Evolutionary conservation across 2,797 vertebrate species (phyloP), one percentile per base, ranked within the genome.

Genomic region (Gorsachius magnificus): DNA sequence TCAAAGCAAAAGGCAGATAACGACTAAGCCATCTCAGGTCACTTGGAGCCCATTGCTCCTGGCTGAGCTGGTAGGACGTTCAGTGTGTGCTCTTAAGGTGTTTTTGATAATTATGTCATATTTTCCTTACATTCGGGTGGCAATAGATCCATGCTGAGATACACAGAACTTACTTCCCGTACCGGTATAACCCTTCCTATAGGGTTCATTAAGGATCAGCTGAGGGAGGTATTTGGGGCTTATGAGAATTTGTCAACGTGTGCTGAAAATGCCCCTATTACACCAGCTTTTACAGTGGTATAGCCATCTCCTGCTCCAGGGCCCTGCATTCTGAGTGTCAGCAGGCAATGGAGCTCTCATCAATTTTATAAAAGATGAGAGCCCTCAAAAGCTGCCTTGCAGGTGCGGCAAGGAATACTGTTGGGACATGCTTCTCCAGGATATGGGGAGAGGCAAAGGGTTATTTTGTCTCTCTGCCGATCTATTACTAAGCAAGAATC

Each of bases 1-100:
- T 89, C 46, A 72, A 76, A 88, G 78, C 65, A 93, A 92, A 93
- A 82, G 51, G 56, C 80, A 95, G 84, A 81, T 86, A 88, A 91
- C 0, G 7, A 43, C 86, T 54, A 93, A 92, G 68, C 57, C 61
- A 58, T 63, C 50, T 93, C 60, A 70, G 93, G 93, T 95, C 93
- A 94, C 53, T 83, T 5, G 9, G 51, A 94, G 45, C 13, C 60
- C 53, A 10, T 7, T 74, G 6, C 53, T 87, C 51, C 84, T 90
- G 68, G 57, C 22, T 33, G 74, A 91, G 36, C 71, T 2, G 1
- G 26, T 56, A 65, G 74, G 46, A 84, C 4, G 7, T 75, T 90
- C 63, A 70, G 16, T 17, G 12, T 60, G 21, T 69, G 69, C 24
- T 78, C 41, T 83, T 83, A 33, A 2, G 24, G 13, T 11, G 53